Evolutionary conservation across 2,113 vertebrate genomes (phyloP), one percentile per base, ranked within the genome.

Genomic region (Triplophysa rosa): DNA sequence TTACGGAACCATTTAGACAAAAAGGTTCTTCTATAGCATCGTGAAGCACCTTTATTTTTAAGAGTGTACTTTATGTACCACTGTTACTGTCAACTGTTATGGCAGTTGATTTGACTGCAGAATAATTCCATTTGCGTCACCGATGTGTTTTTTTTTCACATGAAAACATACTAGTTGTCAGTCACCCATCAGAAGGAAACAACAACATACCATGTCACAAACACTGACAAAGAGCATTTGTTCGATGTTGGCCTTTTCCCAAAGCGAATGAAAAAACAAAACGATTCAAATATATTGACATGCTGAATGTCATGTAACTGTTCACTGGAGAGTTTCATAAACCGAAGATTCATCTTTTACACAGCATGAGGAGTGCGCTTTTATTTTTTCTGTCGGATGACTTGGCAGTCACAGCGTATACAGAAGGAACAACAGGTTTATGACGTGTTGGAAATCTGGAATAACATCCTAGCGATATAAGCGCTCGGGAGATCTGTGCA

Each of bases 111-210:
- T 42, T 78, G 66, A 80, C 80, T 80, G 61, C 47, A 71, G 65
- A 17, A 75, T 63, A 45, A 67, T 65, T 23, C 14, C 37, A 40
- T 61, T 77, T 74, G 78, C 73, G 68, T 82, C 49, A 70, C 58
- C 80, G 56, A 13, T 9, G n/a, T 56, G 63, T 66, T 71, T 70
- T 78, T 49, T 69, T 42, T 65, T 59, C 42, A 77, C 67, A 76
- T 62, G 52, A 78, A 76, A 79, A 42, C 76, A 67, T 78, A 78
- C 82, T 86, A 84, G 69, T 80, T 78, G 88, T 58, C 87, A 88
- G 65, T 87, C 80, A 83, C 45, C 19, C 67, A 61, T 76, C 64
- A 67, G 67, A 59, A 77, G 62, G 81, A 83, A 84, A 85, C 81
- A 85, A 78, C 70, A 80, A 84, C 84, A 85, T 63, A 77, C 76